Evolutionary conservation across 2,797 vertebrate species (phyloP).

Genomic region (Chanos chanos): DNA sequence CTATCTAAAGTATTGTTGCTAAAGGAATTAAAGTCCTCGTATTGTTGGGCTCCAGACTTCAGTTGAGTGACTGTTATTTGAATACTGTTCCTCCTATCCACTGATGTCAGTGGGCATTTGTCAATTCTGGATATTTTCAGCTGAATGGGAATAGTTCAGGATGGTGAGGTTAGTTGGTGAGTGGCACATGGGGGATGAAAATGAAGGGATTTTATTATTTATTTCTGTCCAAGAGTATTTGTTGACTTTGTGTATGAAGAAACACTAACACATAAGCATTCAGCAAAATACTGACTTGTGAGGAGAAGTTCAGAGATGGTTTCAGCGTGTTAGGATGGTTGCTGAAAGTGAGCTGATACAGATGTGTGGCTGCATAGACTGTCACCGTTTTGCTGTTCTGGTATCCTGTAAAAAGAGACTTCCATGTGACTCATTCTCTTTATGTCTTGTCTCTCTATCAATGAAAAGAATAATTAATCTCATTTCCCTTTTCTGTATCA

Average conservation of each 20-base stretch:
- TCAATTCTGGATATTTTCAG: slow-evolving; percentile 57
- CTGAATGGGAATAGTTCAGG: slow-evolving; percentile 46
- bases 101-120: slow-evolving; percentile 37
- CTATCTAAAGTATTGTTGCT: neutral
- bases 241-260: too few relatives aligned
- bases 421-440: too few relatives aligned
- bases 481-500: too few relatives aligned
- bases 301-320: slow-evolving; percentile 53
- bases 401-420: slow-evolving; percentile 32
- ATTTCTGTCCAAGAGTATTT: too few relatives aligned
- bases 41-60: neutral
- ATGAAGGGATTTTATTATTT: too few relatives aligned
- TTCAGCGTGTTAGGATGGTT: slow-evolving; percentile 45
- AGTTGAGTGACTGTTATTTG: slow-evolving; percentile 53
- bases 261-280: too few relatives aligned
- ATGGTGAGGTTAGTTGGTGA: too few relatives aligned
- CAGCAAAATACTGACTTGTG: slow-evolving; percentile 56
- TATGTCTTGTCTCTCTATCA: too few relatives aligned
- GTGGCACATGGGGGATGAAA: too few relatives aligned
- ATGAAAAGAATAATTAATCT: too few relatives aligned
- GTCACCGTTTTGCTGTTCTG: slow-evolving; percentile 42
- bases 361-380: slow-evolving; percentile 28
- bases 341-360: slow-evolving; percentile 52
- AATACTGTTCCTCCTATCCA: slow-evolving; percentile 33
- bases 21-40: neutral